phyloP scores from a whole-genome alignment of 2,888 invertebrate species.

The Hydrotaea diabolus region DNA sequence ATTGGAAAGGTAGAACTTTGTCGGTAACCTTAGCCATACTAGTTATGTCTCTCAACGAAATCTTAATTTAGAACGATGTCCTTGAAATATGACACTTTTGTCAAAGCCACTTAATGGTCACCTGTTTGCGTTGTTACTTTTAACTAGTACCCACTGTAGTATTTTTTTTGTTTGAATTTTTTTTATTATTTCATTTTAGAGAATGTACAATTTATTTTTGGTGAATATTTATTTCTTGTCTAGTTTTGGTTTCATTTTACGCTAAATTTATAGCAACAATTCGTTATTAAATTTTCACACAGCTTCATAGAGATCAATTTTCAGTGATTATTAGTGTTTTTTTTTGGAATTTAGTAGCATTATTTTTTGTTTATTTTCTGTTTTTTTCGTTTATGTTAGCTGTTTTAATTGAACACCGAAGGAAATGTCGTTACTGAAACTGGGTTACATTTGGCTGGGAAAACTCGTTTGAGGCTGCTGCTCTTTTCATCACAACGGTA shows the following conservation, averaged over 20 bases:
- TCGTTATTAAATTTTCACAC: not conserved
- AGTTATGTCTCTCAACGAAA: too few relatives aligned
- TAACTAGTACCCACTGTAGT: not conserved
- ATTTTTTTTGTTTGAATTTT: not conserved
- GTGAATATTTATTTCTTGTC: not conserved
- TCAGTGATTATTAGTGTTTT: not conserved
- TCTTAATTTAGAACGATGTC: too few relatives aligned
- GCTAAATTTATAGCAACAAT: not conserved
- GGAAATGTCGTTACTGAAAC: too few relatives aligned
- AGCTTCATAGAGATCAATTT: not conserved
- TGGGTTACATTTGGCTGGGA: conserved; percentile 20
- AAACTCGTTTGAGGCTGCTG: conserved; percentile 20
- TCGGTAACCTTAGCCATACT: too few relatives aligned
- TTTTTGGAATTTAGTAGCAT: not conserved
- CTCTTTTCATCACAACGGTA: not conserved
- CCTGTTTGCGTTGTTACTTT: not conserved
- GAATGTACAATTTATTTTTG: conserved; percentile 6
- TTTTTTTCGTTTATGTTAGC: too few relatives aligned
- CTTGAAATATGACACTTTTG: too few relatives aligned
- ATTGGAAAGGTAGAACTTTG: too few relatives aligned
- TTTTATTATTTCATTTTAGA: conserved; percentile 2
- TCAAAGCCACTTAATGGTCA: too few relatives aligned
- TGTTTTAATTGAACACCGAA: not conserved
- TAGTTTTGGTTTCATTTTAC: not conserved
- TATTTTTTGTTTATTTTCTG: too few relatives aligned